Conservation (phyloP, 2,888 invertebrate species). For the Sicus ferrugineus region DNA sequence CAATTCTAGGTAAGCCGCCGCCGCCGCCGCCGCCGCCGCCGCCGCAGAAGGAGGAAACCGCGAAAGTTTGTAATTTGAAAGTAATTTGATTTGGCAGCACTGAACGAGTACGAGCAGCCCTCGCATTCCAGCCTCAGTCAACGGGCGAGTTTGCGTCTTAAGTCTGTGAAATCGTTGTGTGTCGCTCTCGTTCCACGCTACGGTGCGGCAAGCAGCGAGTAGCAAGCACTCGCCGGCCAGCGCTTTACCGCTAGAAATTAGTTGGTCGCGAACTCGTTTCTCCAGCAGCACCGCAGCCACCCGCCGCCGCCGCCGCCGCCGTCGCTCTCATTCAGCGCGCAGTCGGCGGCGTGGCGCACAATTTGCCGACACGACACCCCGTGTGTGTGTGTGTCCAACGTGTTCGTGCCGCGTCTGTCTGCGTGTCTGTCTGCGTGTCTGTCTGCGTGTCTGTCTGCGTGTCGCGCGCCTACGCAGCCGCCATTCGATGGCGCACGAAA, state of each 20-base stretch:
- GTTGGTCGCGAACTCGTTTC: neutral
- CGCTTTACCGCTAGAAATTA: slow-evolving; percentile 1
- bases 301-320: neutral
- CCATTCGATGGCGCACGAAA: neutral
- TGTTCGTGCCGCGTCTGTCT: too few species aligned
- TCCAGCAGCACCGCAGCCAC: neutral
- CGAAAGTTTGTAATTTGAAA: too few species aligned
- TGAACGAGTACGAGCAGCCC: too few species aligned
- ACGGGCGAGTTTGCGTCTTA: neutral
- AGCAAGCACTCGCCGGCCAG: neutral
- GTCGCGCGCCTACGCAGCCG: neutral
- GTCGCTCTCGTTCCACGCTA: neutral
- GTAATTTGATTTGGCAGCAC: too few species aligned
- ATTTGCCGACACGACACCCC: slow-evolving; percentile 20
- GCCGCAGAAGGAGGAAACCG: too few species aligned
- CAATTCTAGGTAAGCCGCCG: too few species aligned
- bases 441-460: neutral
- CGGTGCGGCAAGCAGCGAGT: neutral
- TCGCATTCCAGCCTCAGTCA: too few species aligned
- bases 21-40: too few species aligned
- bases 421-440: neutral
- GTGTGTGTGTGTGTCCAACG: neutral
- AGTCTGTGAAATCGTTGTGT: neutral
- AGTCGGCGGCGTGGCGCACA: slow-evolving; percentile 9
- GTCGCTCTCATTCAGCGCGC: neutral